phyloP scores from a whole-genome alignment of 92 coral and sea anemone species.

The Pocillopora grandis region DNA sequence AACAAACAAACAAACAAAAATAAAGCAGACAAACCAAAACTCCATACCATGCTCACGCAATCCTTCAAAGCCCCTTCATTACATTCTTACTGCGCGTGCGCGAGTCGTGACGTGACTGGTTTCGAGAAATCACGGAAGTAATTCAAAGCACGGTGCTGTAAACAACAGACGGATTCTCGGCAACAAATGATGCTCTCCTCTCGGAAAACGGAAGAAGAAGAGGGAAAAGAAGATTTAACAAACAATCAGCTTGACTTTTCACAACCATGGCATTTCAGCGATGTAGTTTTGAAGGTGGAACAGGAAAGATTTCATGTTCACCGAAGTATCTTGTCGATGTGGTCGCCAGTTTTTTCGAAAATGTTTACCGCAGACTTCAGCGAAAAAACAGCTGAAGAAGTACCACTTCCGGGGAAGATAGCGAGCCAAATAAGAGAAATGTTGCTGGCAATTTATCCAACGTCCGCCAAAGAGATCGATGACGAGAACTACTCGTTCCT shows the following conservation, averaged over 20 bases:
- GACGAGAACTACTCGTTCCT: neutral
- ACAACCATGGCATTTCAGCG: constrained; percentile 38
- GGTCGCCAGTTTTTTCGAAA: constrained; percentile 24
- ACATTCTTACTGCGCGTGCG: too few species aligned
- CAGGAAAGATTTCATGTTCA: constrained; percentile 29
- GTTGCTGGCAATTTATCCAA: constrained; percentile 38
- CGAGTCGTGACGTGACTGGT: too few species aligned
- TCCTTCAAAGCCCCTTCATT: too few species aligned
- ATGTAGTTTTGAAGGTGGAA: constrained; percentile 30
- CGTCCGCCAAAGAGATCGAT: constrained; percentile 1
- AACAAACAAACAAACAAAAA: too few species aligned
- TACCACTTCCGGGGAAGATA: constrained; percentile 36
- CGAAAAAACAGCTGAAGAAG: constrained; percentile 11
- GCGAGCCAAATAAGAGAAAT: constrained; percentile 15
- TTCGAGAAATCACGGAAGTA: too few species aligned
- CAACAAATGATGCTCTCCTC: too few species aligned
- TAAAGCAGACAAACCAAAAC: too few species aligned
- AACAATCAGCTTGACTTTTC: constrained; percentile 21
- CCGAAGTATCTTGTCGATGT: constrained; percentile 19
- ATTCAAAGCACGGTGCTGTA: too few species aligned
- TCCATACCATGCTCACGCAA: too few species aligned
- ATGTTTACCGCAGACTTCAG: constrained; percentile 26
- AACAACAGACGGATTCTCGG: too few species aligned
- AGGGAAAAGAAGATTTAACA: too few species aligned
- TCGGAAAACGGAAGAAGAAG: too few species aligned